Base-by-base conservation (phyloP, 2,888 invertebrate genomes). In the Dioctria linearis region DNA sequence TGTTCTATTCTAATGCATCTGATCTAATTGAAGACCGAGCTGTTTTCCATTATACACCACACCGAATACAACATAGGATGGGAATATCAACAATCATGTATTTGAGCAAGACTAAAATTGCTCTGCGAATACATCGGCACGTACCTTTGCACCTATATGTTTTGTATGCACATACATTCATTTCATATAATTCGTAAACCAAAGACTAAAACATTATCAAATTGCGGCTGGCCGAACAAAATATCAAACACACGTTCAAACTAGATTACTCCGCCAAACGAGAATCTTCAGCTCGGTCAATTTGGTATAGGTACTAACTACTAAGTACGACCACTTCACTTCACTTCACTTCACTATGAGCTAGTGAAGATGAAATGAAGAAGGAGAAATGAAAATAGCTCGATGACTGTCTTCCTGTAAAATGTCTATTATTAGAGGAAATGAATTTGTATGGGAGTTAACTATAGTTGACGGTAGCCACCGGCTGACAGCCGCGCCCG, bases 391-490 rank as follows among this genome's bases (percentile, higher is more conserved):
- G 61, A 40, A 57, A 73, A 73, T 73, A 42, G 59, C 57, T 25
- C 37, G 73, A 42, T 54, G 57, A 40, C 73, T 71, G 73, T 73
- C 73, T 73, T 73, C n/a, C 37, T n/a, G 57, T 57, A 42, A 73
- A 73, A 73, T 73, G 25, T 51, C 40, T 59, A 57, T 57, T 57
- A 73, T 73, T 57, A 73, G 73, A 54, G 57, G 73, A 73, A 57
- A 73, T 73, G 57, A 73, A 57, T 73, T 73, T 59, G 57, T 73
- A 13, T 51, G 57, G 13, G 39, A 61, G 39, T 25, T 61, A 61
- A 37, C 61, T 57, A 13, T 46, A 57, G 42, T 54, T 73, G 13
- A 25, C 25, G 25, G 25, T 25, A 25, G 25, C 25, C 25, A 2
- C 25, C 25, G 25, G 25, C 25, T 2, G 25, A 59, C 13, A 39